Conservation (phyloP, 1,140 invertebrate species). For the Eueides isabella region DNA sequence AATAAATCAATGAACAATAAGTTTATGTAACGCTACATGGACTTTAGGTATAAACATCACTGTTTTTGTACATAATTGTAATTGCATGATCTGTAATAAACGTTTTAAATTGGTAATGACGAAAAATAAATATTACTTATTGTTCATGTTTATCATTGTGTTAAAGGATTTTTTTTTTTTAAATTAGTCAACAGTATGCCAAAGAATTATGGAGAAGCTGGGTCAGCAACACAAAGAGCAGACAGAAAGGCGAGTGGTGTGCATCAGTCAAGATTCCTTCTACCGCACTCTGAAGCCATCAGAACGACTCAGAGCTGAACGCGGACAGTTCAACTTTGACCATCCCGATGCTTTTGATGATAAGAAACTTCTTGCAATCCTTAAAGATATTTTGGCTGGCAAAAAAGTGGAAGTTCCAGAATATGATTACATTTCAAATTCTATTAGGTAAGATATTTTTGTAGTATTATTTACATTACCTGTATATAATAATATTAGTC, state of each 20-base stretch:
- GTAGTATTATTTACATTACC: neutral
- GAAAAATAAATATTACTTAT: too few relatives aligned
- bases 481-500: too few relatives aligned
- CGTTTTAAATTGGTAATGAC: too few relatives aligned
- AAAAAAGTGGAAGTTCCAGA: conserved; percentile 93
- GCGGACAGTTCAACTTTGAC: conserved; percentile 98
- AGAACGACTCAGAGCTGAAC: conserved; percentile 92
- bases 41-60: too few relatives aligned
- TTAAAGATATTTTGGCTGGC: conserved; percentile 91
- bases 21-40: too few relatives aligned
- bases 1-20: too few relatives aligned
- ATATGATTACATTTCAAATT: conserved; percentile 92
- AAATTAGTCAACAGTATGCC: conserved; percentile 95
- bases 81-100: too few relatives aligned
- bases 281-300: conserved; percentile 92
- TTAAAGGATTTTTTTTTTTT: neutral
- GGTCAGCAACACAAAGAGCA: conserved; percentile 95
- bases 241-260: conserved; percentile 93
- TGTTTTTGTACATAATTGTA: too few relatives aligned
- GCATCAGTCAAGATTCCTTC: conserved; percentile 98
- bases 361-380: conserved; percentile 89
- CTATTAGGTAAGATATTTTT: conserved; percentile 60
- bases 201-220: conserved; percentile 96
- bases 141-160: too few relatives aligned
- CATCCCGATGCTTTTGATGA: conserved; percentile 97